Evolutionary conservation across 2,888 invertebrate genomes (phyloP).

Genomic region (Hydrotaea diabolus): DNA sequence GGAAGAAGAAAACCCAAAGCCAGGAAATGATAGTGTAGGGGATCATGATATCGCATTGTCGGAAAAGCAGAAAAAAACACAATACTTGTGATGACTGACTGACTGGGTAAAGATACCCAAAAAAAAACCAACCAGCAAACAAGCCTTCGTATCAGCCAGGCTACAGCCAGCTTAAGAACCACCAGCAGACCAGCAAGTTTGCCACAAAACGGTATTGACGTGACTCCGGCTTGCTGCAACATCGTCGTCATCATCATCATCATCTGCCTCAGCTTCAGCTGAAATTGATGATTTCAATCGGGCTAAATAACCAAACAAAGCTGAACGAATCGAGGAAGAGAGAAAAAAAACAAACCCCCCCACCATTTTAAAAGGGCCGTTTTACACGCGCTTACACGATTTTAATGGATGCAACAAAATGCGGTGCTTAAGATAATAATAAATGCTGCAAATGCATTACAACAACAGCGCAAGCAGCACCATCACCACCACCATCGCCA

Average conservation of each 20-base stretch:
- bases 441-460: slow-evolving; percentile 60
- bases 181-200: not conserved
- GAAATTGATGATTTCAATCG: slow-evolving; percentile 65
- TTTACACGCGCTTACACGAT: slow-evolving; percentile 67
- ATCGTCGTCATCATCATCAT: not conserved
- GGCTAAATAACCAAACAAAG: slow-evolving; percentile 60
- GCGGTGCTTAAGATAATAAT: slow-evolving; percentile 56
- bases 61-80: not conserved
- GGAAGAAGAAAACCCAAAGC: not conserved
- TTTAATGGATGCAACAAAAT: slow-evolving; percentile 66
- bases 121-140: slow-evolving; percentile 5
- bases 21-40: not conserved
- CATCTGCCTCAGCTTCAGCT: slow-evolving; percentile 2
- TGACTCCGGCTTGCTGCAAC: not conserved
- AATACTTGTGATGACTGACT: slow-evolving; percentile 3
- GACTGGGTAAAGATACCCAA: slow-evolving; percentile 6
- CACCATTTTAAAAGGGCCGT: slow-evolving; percentile 52
- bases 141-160: too few species aligned
- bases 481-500: slow-evolving; percentile 4
- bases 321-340: too few species aligned
- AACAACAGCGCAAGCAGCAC: slow-evolving; percentile 29
- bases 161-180: not conserved
- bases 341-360: not conserved
- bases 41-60: not conserved
- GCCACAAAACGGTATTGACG: slow-evolving; percentile 27